These are phyloP conservation scores for Botia kubotai DNA, from an alignment of 2,797 vertebrate genomes.

Conservation along the genomic window DNA sequence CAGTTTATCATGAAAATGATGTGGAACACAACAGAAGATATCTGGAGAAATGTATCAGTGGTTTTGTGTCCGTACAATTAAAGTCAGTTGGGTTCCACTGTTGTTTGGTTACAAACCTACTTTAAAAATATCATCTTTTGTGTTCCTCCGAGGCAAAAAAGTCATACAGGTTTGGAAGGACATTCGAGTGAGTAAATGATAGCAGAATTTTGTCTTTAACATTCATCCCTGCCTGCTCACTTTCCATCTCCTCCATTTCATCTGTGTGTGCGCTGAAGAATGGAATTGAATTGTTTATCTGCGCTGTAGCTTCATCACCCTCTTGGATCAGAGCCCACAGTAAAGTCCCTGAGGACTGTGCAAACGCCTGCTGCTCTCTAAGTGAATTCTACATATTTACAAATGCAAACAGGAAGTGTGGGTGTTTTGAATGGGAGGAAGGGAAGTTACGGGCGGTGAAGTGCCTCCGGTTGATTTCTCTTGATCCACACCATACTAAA, in stretches of 20 bases:
- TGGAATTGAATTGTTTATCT: conserved; percentile 43
- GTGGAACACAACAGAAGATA: too few species aligned
- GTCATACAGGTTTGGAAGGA: too few species aligned
- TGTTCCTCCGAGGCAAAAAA: too few species aligned
- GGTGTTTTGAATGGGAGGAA: background rate
- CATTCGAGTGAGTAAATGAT: too few species aligned
- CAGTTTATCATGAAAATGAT: too few species aligned
- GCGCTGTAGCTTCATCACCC: conserved; percentile 28
- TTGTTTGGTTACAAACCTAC: too few species aligned
- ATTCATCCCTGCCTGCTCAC: too few species aligned
- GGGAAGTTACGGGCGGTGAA: background rate
- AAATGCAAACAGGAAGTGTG: background rate
- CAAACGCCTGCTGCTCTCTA: background rate
- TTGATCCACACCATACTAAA: background rate
- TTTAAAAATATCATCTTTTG: too few species aligned
- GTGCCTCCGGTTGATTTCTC: background rate
- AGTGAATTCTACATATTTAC: conserved; percentile 2
- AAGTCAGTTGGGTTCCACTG: too few species aligned
- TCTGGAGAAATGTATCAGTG: too few species aligned
- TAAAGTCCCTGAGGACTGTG: background rate
- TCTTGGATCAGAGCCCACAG: conserved; percentile 35
- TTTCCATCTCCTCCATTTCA: background rate
- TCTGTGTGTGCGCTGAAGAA: conserved; percentile 33
- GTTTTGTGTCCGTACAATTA: too few species aligned
- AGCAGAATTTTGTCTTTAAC: too few species aligned